Base-by-base conservation (phyloP, 1,140 invertebrate genomes). In the Leptinotarsa defecta region DNA sequence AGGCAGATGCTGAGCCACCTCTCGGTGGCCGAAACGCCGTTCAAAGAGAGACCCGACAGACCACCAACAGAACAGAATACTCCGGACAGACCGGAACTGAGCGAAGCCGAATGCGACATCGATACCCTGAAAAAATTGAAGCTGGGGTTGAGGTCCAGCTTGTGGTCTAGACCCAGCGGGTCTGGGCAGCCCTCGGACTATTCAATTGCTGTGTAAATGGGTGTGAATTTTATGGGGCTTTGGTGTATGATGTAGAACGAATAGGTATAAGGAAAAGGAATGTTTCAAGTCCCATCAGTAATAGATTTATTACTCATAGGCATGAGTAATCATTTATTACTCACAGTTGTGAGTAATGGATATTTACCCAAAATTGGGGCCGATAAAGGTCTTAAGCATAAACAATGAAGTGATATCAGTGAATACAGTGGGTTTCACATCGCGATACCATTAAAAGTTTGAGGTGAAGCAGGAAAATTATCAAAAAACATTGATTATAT, bases 71-170 rank as follows among this genome's bases (percentile, higher is more conserved):
- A 74, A 48, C 74, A 76, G 22, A 75, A 57, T 52, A 83, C 79
- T 67, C 82, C 79, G 74, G 89, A 87, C 79, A 87, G 87, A 78
- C 87, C 86, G 70, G 91, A 92, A 82, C 84, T 91, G 68, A 90
- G 90, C 80, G 91, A 92, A 81, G 90, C 91, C 48, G 91, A 93
- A 84, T 92, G 91, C 86, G 92, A 93, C 86, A 91, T 92, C 83
- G 92, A 93, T 80, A 92, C 91, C n/a, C 83, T 93, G 70, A 93
- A 93, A 82, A 93, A 93, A 84, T 84, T 93, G 52, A 93, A 93
- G 85, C 86, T 93, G 61, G 91, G 91, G 5, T 85, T 92, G 78
- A 86, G 91, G 68, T 92, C 91, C 48, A 91, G 91, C n/a, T 86
- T 93, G 11, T 93, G 92, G 92, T 92, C 91, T 19, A 87, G 90